These are phyloP conservation scores for Podarcis siculus DNA, from an alignment of 2,797 vertebrate genomes.

Conservation along the genomic window DNA sequence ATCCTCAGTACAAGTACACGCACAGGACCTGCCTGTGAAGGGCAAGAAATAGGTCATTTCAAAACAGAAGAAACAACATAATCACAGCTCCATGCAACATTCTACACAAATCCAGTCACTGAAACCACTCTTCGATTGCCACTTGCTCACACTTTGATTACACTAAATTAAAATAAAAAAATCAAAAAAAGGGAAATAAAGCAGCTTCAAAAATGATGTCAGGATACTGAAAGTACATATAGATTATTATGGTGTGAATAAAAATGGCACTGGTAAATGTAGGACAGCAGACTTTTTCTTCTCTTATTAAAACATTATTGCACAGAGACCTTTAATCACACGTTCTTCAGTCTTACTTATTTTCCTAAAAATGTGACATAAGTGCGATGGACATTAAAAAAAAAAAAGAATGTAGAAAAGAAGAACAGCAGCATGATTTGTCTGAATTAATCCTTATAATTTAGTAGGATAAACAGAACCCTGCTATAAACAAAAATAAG, in stretches of 20 bases:
- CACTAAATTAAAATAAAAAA: conserved; percentile 70
- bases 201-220: conserved; percentile 90
- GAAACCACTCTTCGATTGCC: conserved; percentile 78
- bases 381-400: conserved; percentile 79
- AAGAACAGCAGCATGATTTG: conserved; percentile 84
- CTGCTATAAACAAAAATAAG: conserved; percentile 83
- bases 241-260: conserved; percentile 68
- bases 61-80: conserved; percentile 80
- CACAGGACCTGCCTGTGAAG: conserved; percentile 91
- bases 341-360: conserved; percentile 81
- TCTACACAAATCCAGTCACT: conserved; percentile 80
- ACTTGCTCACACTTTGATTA: conserved; percentile 81
- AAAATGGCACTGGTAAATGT: conserved; percentile 68
- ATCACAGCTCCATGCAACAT: conserved; percentile 83
- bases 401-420: conserved; percentile 66
- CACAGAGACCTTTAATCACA: conserved; percentile 90
- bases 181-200: conserved; percentile 80
- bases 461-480: conserved; percentile 73
- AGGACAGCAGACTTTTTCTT: conserved; percentile 55
- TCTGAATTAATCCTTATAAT: conserved; percentile 81
- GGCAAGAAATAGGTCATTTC: conserved; percentile 78
- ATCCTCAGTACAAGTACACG: conserved; percentile 73
- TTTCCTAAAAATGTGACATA: conserved; percentile 75
- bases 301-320: conserved; percentile 86
- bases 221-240: conserved; percentile 81